Conservation (phyloP, 2,888 invertebrate species). For the Rotaria sp. region DNA sequence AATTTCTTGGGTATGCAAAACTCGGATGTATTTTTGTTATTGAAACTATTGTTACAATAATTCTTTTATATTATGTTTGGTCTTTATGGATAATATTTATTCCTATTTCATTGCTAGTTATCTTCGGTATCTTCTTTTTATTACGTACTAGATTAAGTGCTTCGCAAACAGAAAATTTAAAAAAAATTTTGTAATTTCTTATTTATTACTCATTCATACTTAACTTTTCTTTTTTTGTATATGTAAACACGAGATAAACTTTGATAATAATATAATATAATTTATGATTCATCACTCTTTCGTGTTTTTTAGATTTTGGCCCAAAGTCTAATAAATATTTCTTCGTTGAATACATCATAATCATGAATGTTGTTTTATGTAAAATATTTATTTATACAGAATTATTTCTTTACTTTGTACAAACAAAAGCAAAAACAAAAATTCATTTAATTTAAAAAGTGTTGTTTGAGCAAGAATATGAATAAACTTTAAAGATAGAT, state of each 20-base stretch:
- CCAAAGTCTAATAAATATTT: no score
- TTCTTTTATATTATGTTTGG: neutral
- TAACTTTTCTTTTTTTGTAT: neutral
- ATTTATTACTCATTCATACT: no score
- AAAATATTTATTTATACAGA: no score
- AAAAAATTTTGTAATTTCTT: neutral
- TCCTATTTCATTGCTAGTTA: neutral
- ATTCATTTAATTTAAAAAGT: no score
- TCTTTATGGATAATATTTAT: neutral
- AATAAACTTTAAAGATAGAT: no score
- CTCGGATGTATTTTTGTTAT: neutral
- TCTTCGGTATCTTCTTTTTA: neutral
- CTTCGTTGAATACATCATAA: no score
- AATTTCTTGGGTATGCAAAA: neutral
- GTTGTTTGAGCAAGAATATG: no score
- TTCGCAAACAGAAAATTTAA: neutral
- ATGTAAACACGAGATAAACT: neutral
- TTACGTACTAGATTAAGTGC: neutral
- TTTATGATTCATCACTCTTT: no score
- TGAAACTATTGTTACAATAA: neutral
- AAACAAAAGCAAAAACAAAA: no score
- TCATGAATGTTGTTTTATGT: no score
- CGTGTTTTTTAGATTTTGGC: no score
- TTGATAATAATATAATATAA: neutral
- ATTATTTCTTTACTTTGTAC: no score